These are phyloP conservation scores for Imbricaverruca yamaguchii DNA, from an alignment of 2,888 invertebrate species.

Conservation along the genomic window DNA sequence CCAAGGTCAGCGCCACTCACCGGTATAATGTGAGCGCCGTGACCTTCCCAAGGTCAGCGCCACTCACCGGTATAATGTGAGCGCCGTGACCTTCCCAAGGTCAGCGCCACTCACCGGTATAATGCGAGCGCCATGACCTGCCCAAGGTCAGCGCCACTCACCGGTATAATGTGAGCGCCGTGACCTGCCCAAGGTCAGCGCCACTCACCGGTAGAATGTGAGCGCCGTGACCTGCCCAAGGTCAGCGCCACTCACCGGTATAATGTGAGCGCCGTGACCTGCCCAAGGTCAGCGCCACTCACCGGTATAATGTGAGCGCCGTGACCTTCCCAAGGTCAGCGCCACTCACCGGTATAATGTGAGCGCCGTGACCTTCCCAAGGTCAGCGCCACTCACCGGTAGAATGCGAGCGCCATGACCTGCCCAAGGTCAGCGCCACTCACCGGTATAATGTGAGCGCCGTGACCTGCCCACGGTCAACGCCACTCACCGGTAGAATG, in stretches of 20 bases:
- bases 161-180: conserved; percentile 52
- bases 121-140: conserved; percentile 53
- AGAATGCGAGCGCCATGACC: conserved; percentile 53
- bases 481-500: conserved; percentile 40
- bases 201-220: conserved; percentile 44
- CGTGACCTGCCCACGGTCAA: conserved; percentile 38
- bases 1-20: not conserved
- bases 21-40: conserved; percentile 52
- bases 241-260: conserved; percentile 34
- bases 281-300: not conserved
- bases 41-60: conserved; percentile 24
- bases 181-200: conserved; percentile 33
- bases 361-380: conserved; percentile 46
- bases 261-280: conserved; percentile 53
- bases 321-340: conserved; percentile 38
- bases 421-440: not conserved
- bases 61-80: conserved; percentile 47
- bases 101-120: conserved; percentile 34
- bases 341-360: conserved; percentile 44
- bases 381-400: conserved; percentile 31
- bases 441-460: conserved; percentile 50
- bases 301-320: conserved; percentile 50
- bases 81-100: conserved; percentile 43
- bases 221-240: conserved; percentile 46
- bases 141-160: not conserved